Base-by-base conservation (phyloP, 2,113 vertebrate genomes). In the Syrrhaptes paradoxus region DNA sequence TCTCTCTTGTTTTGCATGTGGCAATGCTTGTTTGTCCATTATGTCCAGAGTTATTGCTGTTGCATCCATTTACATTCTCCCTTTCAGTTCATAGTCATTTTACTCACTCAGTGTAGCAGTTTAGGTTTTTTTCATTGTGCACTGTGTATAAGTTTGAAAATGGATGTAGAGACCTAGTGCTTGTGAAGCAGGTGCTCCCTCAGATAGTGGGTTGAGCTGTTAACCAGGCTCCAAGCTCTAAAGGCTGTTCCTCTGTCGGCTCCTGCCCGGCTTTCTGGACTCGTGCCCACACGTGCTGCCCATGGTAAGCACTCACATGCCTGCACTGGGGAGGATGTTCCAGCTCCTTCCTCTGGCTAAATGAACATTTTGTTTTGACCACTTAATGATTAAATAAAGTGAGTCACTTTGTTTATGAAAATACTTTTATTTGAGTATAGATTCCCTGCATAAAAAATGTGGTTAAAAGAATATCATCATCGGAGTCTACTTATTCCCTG, bases 21-120 rank as follows among this genome's bases (percentile, higher is more conserved):
- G 14, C 59, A 76, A 29, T 62, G 31, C 62, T 79, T 87, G 49
- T 94, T 96, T 92, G 54, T 57, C 74, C 57, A 25, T 97, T 94
- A 85, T 28, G 78, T 79, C 36, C 59, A 61, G 25, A 87, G 49
- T 68, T 63, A 85, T 32, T 87, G 70, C 66, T 51, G 8, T 68
- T 70, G 32, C 17, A 72, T 87, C 84, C 22, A 41, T 81, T 87
- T 87, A 16, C 34, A 26, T 51, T 52, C 49, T 72, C 1, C 3
- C 26, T 92, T 66, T 91, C 49, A n/a, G 41, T 68, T 82, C 13
- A 36, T 46, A 59, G 0, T 0, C 24, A 21, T 87, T 93, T 82
- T 59, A 68, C 45, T 89, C 45, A 59, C 15, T 14, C 57, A 46
- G 25, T 1, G 1, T 29, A 43, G 36, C 48, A 90, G 12, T 73